A percentile compares a stretch with the other conserved stretches of the same genome.
phyloP scores from a whole-genome alignment of 2,888 invertebrate genomes.

The Hyposoter didymator region DNA sequence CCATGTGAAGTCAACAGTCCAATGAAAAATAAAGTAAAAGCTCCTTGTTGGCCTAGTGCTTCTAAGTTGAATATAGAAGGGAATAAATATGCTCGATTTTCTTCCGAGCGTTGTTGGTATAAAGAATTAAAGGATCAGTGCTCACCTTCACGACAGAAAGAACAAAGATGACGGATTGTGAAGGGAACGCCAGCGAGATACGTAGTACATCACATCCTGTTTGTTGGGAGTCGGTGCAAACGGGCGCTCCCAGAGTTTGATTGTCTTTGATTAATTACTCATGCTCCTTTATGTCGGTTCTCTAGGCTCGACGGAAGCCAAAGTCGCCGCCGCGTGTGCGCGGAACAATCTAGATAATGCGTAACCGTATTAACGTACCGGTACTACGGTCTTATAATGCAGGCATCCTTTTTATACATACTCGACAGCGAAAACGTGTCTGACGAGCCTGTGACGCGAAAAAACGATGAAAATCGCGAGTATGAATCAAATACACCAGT shows the following conservation, averaged over 20 bases:
- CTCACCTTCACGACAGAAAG: constrained; percentile 45
- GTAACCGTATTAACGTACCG: constrained; percentile 79
- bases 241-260: constrained; percentile 83
- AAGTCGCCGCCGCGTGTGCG: constrained; percentile 73
- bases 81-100: constrained; percentile 15
- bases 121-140: constrained; percentile 18
- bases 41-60: background rate
- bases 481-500: background rate
- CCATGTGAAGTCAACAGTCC: background rate
- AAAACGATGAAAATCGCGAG: background rate
- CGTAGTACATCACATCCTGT: constrained; percentile 70
- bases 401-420: constrained; percentile 30
- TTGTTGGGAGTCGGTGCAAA: constrained; percentile 80
- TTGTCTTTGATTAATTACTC: constrained; percentile 84
- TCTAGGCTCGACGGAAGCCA: constrained; percentile 62
- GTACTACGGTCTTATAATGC: constrained; percentile 35
- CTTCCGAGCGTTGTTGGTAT: constrained; percentile 4
- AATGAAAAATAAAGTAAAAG: background rate
- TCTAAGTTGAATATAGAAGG: constrained; percentile 26
- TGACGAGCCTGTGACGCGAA: constrained; percentile 24
- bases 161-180: constrained; percentile 74
- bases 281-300: constrained; percentile 74
- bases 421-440: constrained; percentile 10
- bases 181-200: constrained; percentile 29
- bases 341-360: constrained; percentile 82